phyloP scores from a whole-genome alignment of 2,797 vertebrate species.

The Hydrolagus colliei region DNA sequence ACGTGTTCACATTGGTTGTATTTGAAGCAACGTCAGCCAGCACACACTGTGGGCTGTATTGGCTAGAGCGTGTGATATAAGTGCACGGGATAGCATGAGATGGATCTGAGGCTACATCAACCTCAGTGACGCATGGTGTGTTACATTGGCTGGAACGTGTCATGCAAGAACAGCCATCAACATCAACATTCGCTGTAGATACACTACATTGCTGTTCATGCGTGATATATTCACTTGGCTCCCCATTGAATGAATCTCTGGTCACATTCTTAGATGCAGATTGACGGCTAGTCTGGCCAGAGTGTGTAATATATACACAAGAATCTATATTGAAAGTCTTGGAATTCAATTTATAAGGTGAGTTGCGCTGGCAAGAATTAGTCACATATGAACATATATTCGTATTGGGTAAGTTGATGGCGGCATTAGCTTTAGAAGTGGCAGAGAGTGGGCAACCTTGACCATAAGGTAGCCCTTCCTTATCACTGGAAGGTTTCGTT shows the following conservation, averaged over 20 bases:
- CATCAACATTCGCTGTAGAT: too few relatives aligned
- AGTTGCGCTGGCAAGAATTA: not conserved
- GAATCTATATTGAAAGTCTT: not conserved
- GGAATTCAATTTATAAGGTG: not conserved
- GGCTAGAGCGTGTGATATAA: not conserved
- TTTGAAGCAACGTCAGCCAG: not conserved
- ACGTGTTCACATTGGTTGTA: not conserved
- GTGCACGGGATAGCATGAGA: too few relatives aligned
- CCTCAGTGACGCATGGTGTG: too few relatives aligned
- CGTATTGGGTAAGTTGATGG: not conserved
- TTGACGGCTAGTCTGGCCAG: not conserved
- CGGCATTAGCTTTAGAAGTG: constrained; percentile 1
- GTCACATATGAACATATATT: not conserved
- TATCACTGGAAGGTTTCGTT: not conserved
- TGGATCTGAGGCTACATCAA: too few relatives aligned
- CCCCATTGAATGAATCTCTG: not conserved
- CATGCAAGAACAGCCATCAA: not conserved
- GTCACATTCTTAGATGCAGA: not conserved
- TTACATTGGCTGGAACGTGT: not conserved
- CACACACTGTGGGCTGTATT: too few relatives aligned
- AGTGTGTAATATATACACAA: not conserved
- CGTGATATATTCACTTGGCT: too few relatives aligned
- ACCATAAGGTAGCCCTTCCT: not conserved
- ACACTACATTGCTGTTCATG: too few relatives aligned
- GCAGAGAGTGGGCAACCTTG: not conserved